Percentiles rank a stretch among this genome's conserved stretches.
Conservation (phyloP, 2,797 vertebrate species). For the Phoebastria nigripes region DNA sequence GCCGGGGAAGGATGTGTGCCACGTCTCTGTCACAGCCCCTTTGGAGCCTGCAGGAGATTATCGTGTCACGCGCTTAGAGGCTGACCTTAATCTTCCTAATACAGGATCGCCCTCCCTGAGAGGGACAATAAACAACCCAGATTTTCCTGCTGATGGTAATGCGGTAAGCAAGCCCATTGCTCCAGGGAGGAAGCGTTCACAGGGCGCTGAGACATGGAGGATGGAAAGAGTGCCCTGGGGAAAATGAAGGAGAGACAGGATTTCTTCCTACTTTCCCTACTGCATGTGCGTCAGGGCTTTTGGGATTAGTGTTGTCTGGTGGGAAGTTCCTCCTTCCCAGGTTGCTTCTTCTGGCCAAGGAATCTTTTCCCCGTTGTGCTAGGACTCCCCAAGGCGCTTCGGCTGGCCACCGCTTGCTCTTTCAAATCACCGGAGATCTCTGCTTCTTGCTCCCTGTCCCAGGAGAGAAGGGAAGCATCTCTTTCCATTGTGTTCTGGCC, state of each 20-base stretch:
- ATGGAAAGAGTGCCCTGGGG: neutral
- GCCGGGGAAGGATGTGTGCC: neutral
- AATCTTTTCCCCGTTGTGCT: neutral
- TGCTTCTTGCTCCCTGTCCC: neutral
- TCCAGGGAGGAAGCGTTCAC: neutral
- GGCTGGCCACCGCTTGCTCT: fast-evolving
- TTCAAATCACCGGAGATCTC: neutral
- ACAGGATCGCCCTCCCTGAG: neutral
- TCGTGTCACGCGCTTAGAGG: neutral
- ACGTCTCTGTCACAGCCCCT: neutral
- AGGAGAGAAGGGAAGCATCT: neutral
- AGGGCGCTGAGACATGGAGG: fast-evolving
- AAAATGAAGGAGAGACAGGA: fast-evolving
- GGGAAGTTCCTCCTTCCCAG: neutral
- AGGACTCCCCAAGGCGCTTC: neutral
- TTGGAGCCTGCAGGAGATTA: neutral
- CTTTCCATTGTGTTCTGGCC: neutral
- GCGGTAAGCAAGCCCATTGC: neutral
- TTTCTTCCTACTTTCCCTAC: neutral
- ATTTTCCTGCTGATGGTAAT: neutral
- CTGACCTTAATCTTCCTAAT: conserved; percentile 55
- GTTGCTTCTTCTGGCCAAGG: neutral
- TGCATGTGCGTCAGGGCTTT: neutral
- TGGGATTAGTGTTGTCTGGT: neutral
- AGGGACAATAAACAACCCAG: neutral